A percentile compares a stretch with the other conserved stretches of the same genome.
These are phyloP conservation scores for Rhingia rostrata DNA, from an alignment of 2,888 invertebrate species.

Conservation along the genomic window DNA sequence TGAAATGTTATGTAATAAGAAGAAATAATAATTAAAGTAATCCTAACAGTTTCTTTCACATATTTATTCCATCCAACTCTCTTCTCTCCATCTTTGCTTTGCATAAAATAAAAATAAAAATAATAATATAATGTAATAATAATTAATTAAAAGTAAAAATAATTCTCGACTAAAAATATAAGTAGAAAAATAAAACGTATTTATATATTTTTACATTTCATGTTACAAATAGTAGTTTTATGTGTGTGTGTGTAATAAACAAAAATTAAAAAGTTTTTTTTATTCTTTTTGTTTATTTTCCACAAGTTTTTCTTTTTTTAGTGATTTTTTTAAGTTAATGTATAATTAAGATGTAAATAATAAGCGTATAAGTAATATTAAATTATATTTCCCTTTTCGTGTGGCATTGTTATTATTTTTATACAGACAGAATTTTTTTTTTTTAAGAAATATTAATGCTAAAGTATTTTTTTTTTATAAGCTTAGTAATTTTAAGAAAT, in stretches of 20 bases:
- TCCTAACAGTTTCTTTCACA: constrained; percentile 23
- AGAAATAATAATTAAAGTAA: constrained; percentile 40
- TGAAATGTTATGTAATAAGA: constrained; percentile 34
- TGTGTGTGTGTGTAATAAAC: constrained; percentile 25
- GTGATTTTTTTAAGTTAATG: constrained; percentile 43
- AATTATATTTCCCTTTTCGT: constrained; percentile 9
- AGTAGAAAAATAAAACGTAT: constrained; percentile 55
- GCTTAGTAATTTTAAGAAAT: constrained; percentile 3
- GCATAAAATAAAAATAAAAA: constrained; percentile 42
- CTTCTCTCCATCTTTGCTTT: constrained; percentile 30
- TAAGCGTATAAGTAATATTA: constrained; percentile 68
- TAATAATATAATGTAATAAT: constrained; percentile 36
- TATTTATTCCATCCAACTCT: constrained; percentile 33
- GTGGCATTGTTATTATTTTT: constrained; percentile 26
- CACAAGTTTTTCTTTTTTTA: constrained; percentile 12
- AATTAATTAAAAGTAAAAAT: constrained; percentile 25
- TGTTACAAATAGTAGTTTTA: constrained; percentile 28
- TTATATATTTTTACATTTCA: constrained; percentile 54
- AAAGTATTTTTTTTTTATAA: constrained; percentile 12
- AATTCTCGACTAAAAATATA: constrained; percentile 46
- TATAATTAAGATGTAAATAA: constrained; percentile 66
- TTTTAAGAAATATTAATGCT: constrained; percentile 1
- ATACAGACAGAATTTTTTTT: constrained; percentile 26
- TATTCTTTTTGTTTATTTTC: constrained; percentile 9
- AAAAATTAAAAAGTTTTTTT: constrained; percentile 14